A percentile compares a stretch with the other conserved stretches of the same genome.
These are phyloP conservation scores for Amblyornis subalaris DNA, from an alignment of 2,113 vertebrate genomes.

Conservation along the genomic window DNA sequence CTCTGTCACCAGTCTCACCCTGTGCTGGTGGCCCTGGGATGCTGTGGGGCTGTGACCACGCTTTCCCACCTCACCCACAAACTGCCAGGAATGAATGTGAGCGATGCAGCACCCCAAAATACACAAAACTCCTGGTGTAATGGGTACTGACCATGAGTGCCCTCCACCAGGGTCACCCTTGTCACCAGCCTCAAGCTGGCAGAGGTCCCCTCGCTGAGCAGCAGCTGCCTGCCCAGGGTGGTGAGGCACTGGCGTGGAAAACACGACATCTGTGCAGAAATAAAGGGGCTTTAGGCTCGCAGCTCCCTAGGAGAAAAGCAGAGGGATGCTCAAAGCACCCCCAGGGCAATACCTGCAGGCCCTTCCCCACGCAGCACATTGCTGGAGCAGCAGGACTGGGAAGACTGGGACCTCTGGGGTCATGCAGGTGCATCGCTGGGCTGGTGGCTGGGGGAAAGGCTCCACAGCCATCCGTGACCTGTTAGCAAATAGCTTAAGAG, in stretches of 20 bases:
- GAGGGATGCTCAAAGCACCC: neutral
- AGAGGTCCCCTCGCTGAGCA: neutral
- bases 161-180: neutral
- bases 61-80: rapidly evolving
- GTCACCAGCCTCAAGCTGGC: neutral
- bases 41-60: neutral
- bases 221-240: neutral
- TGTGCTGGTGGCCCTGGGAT: neutral
- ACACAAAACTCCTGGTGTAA: neutral
- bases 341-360: neutral
- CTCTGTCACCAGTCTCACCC: neutral
- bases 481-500: neutral
- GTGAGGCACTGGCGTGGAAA: neutral
- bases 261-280: neutral
- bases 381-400: neutral
- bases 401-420: neutral
- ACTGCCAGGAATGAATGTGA: neutral
- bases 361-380: rapidly evolving
- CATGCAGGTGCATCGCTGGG: rapidly evolving
- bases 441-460: neutral
- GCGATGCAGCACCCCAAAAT: neutral
- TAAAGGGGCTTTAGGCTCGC: neutral
- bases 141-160: rapidly evolving
- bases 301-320: neutral
- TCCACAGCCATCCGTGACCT: neutral